These are phyloP conservation scores for Temnopleurus reevesii DNA, from an alignment of 53 echinoderm and acorn worm genomes.

Conservation along the genomic window DNA sequence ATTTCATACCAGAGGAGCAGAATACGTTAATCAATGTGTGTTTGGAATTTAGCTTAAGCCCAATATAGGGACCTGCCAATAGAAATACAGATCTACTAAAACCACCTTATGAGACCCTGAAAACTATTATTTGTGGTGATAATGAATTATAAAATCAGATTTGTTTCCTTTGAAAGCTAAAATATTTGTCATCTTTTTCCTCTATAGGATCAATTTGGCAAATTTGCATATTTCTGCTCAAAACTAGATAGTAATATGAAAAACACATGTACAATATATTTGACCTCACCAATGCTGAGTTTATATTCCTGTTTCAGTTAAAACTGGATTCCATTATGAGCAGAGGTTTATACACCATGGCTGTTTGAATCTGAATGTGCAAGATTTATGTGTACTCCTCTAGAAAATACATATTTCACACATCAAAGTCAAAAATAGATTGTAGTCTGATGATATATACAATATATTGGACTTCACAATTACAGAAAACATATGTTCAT, in stretches of 20 bases:
- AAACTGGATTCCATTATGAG: no score
- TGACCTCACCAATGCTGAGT: no score
- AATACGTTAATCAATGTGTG: constrained; percentile 13
- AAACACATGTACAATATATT: no score
- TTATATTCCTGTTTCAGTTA: no score
- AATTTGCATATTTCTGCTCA: no score
- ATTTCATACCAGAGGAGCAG: constrained; percentile 21
- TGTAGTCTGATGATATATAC: not conserved
- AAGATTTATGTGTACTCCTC: no score
- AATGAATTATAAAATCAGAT: not conserved
- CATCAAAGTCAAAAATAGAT: not conserved
- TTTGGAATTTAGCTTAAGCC: constrained; percentile 20
- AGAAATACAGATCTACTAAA: not conserved
- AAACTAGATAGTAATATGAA: no score
- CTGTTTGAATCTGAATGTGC: no score
- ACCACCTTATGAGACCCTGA: not conserved
- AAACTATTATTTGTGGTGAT: not conserved
- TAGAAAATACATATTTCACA: not conserved
- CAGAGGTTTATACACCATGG: no score
- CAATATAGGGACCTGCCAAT: no score
- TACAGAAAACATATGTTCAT: not conserved
- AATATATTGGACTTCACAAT: not conserved
- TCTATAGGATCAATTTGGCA: no score
- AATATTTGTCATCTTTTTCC: no score
- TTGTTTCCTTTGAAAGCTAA: not conserved